Evolutionary conservation across 2,113 vertebrate species (phyloP).

Genomic region (Ginglymostoma cirratum): DNA sequence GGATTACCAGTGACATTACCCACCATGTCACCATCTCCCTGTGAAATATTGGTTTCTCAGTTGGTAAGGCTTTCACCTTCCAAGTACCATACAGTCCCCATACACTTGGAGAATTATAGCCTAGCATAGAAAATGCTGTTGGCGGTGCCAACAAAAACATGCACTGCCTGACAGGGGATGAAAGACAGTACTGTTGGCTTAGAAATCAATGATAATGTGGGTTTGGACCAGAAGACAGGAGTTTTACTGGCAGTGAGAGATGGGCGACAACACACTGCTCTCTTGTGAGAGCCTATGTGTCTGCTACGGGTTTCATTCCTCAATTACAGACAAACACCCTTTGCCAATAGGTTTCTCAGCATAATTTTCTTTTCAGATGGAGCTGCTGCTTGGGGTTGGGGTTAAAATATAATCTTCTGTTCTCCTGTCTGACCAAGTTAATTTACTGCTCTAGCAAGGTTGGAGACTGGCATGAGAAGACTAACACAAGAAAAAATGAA

Average conservation of each 20-base stretch:
- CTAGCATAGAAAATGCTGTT: background rate
- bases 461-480: background rate
- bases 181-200: conserved; percentile 2
- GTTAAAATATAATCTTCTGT: background rate
- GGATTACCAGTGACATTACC: too few relatives aligned
- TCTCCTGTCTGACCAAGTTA: background rate
- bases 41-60: background rate
- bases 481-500: background rate
- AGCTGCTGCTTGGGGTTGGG: background rate
- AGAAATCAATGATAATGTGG: background rate
- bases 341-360: background rate
- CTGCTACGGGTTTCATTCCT: background rate
- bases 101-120: background rate
- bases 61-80: background rate
- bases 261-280: background rate
- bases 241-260: background rate
- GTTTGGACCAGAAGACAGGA: background rate
- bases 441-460: background rate
- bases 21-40: too few relatives aligned
- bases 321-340: background rate
- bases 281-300: background rate
- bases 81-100: background rate
- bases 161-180: background rate
- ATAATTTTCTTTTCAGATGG: background rate
- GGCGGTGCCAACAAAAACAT: background rate